A percentile compares a stretch with the other conserved stretches of the same genome.
Conservation (phyloP, 2,113 vertebrate genomes). For the Bubo blakistoni region DNA sequence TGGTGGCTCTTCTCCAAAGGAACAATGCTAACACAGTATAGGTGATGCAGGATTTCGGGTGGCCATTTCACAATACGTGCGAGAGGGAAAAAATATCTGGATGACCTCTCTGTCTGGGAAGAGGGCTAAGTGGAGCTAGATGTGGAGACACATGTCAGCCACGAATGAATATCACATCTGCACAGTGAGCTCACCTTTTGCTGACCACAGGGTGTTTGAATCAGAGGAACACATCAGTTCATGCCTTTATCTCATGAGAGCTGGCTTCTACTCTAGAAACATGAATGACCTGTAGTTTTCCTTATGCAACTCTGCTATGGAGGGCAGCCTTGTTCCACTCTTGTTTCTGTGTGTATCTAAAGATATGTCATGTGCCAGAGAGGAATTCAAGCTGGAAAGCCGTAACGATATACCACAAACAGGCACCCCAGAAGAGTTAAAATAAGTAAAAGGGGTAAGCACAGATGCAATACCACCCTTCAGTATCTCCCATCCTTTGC, state of each 20-base stretch:
- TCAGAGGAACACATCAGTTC: background rate
- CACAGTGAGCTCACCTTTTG: background rate
- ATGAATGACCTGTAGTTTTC: background rate
- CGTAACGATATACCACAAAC: background rate
- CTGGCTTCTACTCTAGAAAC: background rate
- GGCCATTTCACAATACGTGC: background rate
- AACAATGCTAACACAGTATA: background rate
- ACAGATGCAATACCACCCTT: background rate
- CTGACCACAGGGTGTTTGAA: background rate
- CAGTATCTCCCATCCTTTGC: background rate
- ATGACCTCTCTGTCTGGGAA: background rate
- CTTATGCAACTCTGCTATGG: background rate
- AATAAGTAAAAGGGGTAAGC: background rate
- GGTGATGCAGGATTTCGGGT: background rate
- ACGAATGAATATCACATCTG: background rate
- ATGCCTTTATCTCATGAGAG: background rate
- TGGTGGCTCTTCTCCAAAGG: background rate
- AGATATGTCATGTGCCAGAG: too few relatives aligned
- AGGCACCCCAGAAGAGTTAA: background rate
- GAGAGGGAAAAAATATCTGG: accelerated
- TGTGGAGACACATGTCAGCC: background rate
- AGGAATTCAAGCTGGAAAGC: background rate
- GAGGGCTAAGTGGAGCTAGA: background rate
- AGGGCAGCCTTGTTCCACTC: background rate
- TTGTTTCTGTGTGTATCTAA: background rate